phyloP scores from a whole-genome alignment of 2,113 vertebrate genomes.

The Mohoua ochrocephala region DNA sequence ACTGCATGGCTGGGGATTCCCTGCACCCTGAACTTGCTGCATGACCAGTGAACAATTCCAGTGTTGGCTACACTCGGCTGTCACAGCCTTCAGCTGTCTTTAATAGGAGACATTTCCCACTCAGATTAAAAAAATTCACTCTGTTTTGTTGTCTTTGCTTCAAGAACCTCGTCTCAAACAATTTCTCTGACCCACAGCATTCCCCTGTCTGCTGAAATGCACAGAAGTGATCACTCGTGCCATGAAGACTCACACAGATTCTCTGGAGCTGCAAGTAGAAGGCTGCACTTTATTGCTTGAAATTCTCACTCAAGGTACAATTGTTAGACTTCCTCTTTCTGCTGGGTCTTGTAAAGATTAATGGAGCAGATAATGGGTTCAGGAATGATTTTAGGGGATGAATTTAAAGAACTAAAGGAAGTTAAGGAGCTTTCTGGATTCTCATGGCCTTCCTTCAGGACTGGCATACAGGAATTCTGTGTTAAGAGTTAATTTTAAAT shows the following conservation, averaged over 20 bases:
- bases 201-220: background rate
- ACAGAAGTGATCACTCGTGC: background rate
- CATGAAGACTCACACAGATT: conserved; percentile 50
- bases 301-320: conserved; percentile 45
- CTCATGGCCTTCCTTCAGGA: background rate
- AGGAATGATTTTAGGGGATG: background rate
- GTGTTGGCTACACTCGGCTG: background rate
- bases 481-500: background rate
- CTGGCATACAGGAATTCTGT: background rate
- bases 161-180: background rate
- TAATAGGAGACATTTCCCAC: background rate
- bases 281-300: conserved; percentile 62
- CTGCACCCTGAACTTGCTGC: background rate
- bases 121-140: background rate
- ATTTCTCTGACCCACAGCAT: background rate
- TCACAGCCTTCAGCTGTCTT: background rate
- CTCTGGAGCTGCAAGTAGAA: conserved; percentile 37
- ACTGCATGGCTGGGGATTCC: background rate
- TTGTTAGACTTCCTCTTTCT: background rate
- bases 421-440: background rate
- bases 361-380: background rate
- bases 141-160: background rate
- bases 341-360: background rate
- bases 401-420: background rate
- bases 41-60: no score